Conservation (phyloP, 2,797 vertebrate species). For the Cyprinella venusta region DNA sequence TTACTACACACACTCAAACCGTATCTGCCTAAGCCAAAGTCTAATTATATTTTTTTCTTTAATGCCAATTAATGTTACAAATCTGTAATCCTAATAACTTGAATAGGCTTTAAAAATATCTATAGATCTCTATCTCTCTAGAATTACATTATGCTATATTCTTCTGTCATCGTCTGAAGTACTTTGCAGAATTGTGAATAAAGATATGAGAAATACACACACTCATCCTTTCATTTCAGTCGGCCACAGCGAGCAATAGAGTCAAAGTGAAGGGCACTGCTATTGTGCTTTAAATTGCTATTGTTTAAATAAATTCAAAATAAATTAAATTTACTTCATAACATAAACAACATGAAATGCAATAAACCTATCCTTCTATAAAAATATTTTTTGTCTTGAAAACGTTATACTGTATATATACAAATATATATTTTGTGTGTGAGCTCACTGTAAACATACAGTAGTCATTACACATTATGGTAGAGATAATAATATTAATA, state of each 20-base stretch:
- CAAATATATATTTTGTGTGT: too few species aligned
- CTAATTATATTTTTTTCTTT: not conserved
- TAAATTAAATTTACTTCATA: not conserved
- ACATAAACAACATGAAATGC: not conserved
- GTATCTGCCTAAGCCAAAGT: not conserved
- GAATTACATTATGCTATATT: conserved; percentile 46
- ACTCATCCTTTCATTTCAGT: not conserved
- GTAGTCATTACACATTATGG: not conserved
- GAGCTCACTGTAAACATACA: not conserved
- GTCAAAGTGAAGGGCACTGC: not conserved
- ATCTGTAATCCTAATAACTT: conserved; percentile 34
- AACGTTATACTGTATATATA: too few species aligned
- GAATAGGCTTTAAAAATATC: conserved; percentile 35
- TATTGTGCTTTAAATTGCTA: not conserved
- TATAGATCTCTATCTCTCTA: conserved; percentile 21
- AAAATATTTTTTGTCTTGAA: not conserved
- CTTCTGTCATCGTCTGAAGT: conserved; percentile 42
- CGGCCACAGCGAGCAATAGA: not conserved
- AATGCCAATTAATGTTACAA: not conserved
- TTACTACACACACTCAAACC: not conserved
- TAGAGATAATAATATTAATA: not conserved
- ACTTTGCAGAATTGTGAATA: conserved; percentile 64
- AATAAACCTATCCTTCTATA: not conserved
- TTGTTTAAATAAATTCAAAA: not conserved
- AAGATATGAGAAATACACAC: conserved; percentile 51